Evolutionary conservation across 53 echinoderm and acorn worm species (phyloP).

Genomic region (Holothuria leucospilota): DNA sequence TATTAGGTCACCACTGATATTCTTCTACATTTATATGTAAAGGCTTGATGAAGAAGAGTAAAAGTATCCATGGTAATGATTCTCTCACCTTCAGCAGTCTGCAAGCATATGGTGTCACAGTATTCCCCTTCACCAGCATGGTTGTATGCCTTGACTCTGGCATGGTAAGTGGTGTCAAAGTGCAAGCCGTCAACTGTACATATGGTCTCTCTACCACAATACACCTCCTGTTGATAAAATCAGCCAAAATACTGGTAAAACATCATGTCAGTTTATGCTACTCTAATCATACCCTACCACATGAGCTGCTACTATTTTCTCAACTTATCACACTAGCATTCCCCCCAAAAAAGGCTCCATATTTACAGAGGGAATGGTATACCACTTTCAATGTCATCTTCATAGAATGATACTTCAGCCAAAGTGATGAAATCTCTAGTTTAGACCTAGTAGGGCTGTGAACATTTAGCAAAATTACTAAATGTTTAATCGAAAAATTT

Average conservation of each 20-base stretch:
- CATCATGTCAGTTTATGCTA: not conserved
- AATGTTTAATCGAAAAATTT: too few relatives aligned
- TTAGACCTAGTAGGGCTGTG: too few relatives aligned
- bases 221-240: slow-evolving; percentile 82
- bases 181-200: slow-evolving; percentile 97
- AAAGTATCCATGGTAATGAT: not conserved
- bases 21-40: too few relatives aligned
- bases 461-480: too few relatives aligned
- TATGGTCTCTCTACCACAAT: slow-evolving; percentile 92
- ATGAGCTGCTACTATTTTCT: not conserved
- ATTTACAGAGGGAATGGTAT: too few relatives aligned
- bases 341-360: too few relatives aligned
- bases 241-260: not conserved
- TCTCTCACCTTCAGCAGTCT: slow-evolving; percentile 94
- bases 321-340: too few relatives aligned
- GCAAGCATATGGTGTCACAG: slow-evolving; percentile 93
- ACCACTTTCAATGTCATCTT: too few relatives aligned
- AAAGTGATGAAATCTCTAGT: too few relatives aligned
- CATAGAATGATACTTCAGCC: too few relatives aligned
- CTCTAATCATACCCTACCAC: not conserved
- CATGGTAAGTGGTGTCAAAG: slow-evolving; percentile 97
- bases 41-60: too few relatives aligned
- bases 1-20: too few relatives aligned
- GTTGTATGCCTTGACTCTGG: slow-evolving; percentile 93
- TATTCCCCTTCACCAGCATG: slow-evolving; percentile 99